Evolutionary conservation across 2,797 vertebrate genomes (phyloP), one percentile per base, ranked within the genome.

Genomic region (Thalassophryne amazonica): DNA sequence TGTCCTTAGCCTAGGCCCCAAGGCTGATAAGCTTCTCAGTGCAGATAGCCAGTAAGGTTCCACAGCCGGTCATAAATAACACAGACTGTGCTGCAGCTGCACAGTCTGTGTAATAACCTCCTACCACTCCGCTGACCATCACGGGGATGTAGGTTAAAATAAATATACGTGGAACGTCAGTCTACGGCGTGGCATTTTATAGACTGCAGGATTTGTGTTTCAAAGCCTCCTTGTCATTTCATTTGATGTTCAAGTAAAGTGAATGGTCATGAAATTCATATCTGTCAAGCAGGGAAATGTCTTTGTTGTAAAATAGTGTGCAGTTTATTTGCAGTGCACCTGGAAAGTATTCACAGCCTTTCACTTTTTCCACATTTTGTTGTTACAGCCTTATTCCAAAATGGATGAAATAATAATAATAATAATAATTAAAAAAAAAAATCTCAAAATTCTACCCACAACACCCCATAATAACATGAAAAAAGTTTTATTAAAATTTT

Each of bases 61-160:
- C 55, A 63, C 59, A 6, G 10, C 34, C 50, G 20, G 53, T 71
- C 69, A 77, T 76, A 74, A 81, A 78, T 71, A 71, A 73, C 79
- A 51, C n/a, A 33, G 75, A 66, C 73, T 58, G 69, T 36, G 35
- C 49, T 52, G 50, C 45, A 57, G 69, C 70, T 59, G 61, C 61
- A 37, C 52, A n/a, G n/a, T n/a, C n/a, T n/a, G n/a, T 11, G 16
- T 54, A 64, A 69, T 78, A 66, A 69, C 57, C 45, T 69, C 52
- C 34, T 45, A 67, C 58, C 60, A 48, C 51, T 63, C 60, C 12
- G 32, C 47, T 63, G 72, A 60, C 61, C 69, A 48, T 7, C 12
- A 46, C 61, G 30, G 55, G 59, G 45, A 75, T 61, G 31, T 24
- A 14, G 16, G 34, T 46, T 59, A 25, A 18, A 34, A 24, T 6